Base-by-base conservation (phyloP, 2,113 vertebrate genomes). In the Eulemur rufifrons region DNA sequence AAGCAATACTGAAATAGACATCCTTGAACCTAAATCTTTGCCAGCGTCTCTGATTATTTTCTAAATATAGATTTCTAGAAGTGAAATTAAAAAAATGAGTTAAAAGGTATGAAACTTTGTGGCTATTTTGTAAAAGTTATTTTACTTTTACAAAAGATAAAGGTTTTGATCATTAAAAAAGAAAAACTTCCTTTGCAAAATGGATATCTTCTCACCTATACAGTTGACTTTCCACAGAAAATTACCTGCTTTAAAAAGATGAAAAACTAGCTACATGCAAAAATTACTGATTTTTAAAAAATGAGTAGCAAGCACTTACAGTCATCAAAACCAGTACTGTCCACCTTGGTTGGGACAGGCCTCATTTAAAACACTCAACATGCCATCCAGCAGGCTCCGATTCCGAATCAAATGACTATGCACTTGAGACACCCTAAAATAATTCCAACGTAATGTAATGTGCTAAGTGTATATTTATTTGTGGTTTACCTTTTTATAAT, bases 101-200 rank as follows among this genome's bases (percentile, higher is more conserved):
- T 96, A 45, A 85, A 91, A 85, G 21, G 21, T 66, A 89, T 80
- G 59, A 89, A 63, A 54, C 39, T 86, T 91, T 94, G 27, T 77
- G 47, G 59, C 29, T 83, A 39, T 69, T 76, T 94, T 91, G 39
- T 20, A 17, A 45, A 95, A 84, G 14, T 39, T 77, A 3, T 78
- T 69, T 92, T 92, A 54, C 52, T 54, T 54, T 54, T 54, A 54
- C 78, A 66, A 71, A 83, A 61, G 27, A 88, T 68, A 87, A 82
- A 80, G 23, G 83, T 64, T 92, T 96, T 63, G 42, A 83, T 63
- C 9, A 94, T 54, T 89, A 96, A 81, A 89, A 81, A 85, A 32
- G 14, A 88, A 78, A 78, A 94, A 77, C 12, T 13, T 69, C 47
- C 20, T 84, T 92, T 42, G 71, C 59, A 88, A 84, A 93, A 61